Base-by-base conservation (phyloP, 30 jellyfish, hydroid and myxozoan genomes). In the Rhopilema esculentum region DNA sequence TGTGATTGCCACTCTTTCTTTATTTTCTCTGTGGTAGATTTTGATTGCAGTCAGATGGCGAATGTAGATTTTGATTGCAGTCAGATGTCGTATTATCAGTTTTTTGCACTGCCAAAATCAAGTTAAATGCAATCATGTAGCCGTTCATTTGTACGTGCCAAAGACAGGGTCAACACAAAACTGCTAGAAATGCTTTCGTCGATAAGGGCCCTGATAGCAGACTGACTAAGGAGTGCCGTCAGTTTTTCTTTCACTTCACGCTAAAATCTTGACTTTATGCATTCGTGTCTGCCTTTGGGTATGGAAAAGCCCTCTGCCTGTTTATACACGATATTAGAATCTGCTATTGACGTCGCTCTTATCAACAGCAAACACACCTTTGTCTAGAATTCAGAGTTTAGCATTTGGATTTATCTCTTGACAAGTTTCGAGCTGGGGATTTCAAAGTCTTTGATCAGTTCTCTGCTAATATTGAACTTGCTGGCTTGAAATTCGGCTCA, bases 361-460 rank as follows among this genome's bases (percentile, higher is more conserved):
- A 20, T 24, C 85, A 22, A 33, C 49, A 48, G 32, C 86, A 84
- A 84, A 84, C 86, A 72, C 26, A 30, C 86, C 64, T 82, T 84
- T 50, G 92, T 71, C 70, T 72, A 32, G 80, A 29, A 29, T 57
- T 27, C 52, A 68, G 66, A 68, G 91, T 69, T 82, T 82, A 69
- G 87, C 75, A 27, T 25, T 31, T 28, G 87, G 92, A 84, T 84
- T 84, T 84, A 57, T 51, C 26, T 69, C 78, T 73, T 71, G 92
- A 84, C 86, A 84, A 84, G 87, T 51, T 84, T 27, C 69, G 66
- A 61, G 80, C 92, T 51, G 21, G 16, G 78, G 87, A 72, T 84
- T 72, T 73, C 68, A 69, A 69, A 29, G 51, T 32, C 62, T 49
- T 76, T 30, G 73, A 71, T 72, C 21, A 51, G 68, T 24, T 19